Percentiles rank a stretch among this genome's conserved stretches.
These are phyloP conservation scores for Hucho hucho DNA, from an alignment of 2,113 vertebrate species.

Conservation along the genomic window DNA sequence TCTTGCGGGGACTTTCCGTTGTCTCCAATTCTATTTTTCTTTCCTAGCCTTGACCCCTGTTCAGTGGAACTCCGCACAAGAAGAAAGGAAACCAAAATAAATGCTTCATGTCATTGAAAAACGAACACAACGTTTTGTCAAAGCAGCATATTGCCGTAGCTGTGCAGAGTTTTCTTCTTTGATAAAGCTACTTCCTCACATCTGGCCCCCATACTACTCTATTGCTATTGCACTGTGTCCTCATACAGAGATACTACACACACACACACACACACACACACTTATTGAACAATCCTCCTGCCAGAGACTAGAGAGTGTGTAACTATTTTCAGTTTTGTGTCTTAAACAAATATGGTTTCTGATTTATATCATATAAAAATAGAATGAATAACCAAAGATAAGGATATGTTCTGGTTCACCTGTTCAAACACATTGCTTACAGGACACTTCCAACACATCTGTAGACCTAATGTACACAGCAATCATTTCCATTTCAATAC, in stretches of 20 bases:
- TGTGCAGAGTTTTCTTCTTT: constrained; percentile 36
- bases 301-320: constrained; percentile 54
- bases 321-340: constrained; percentile 59
- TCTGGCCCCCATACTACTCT: constrained; percentile 45
- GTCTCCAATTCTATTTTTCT: constrained; percentile 73
- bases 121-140: constrained; percentile 44
- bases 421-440: constrained; percentile 51
- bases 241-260: constrained; percentile 2
- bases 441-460: constrained; percentile 30
- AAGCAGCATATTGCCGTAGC: constrained; percentile 21
- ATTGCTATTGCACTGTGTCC: constrained; percentile 11
- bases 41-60: constrained; percentile 70
- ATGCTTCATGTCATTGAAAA: constrained; percentile 55
- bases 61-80: constrained; percentile 65
- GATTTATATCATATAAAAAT: constrained; percentile 69
- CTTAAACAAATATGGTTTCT: constrained; percentile 54
- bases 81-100: constrained; percentile 61
- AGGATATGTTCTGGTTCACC: constrained; percentile 55
- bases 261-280: constrained; percentile 29
- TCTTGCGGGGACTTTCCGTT: constrained; percentile 75
- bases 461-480: constrained; percentile 2
- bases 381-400: constrained; percentile 59
- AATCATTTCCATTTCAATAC: constrained; percentile 27
- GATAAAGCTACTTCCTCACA: constrained; percentile 47
- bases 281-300: constrained; percentile 21